A percentile compares a stretch with the other conserved stretches of the same genome.
Conservation (phyloP, 2,888 invertebrate species). For the Entomobrya multifasciata region DNA sequence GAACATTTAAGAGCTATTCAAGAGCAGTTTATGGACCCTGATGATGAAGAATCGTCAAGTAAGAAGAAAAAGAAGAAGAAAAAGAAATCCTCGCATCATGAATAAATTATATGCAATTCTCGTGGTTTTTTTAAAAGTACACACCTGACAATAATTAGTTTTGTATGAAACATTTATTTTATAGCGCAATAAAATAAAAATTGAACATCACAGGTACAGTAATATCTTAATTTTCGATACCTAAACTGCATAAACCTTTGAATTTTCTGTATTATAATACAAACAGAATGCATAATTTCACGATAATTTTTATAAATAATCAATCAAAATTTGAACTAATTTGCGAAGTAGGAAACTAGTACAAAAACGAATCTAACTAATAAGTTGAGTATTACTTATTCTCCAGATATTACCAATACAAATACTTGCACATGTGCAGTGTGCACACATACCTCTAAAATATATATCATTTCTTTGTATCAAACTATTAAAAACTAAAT, state of each 20-base stretch:
- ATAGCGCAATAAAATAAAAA: constrained; percentile 54
- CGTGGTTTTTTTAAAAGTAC: neutral
- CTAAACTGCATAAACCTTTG: neutral
- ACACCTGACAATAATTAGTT: constrained; percentile 7
- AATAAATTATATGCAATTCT: neutral
- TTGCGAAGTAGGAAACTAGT: constrained; percentile 14
- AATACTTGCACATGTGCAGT: too few relatives aligned
- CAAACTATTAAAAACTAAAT: neutral
- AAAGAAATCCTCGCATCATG: constrained; percentile 24
- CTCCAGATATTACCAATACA: neutral
- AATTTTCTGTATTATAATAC: neutral
- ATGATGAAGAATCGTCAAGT: neutral
- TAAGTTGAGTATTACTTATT: constrained; percentile 31
- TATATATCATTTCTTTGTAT: too few relatives aligned
- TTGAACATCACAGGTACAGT: constrained; percentile 69
- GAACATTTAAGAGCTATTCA: too few relatives aligned
- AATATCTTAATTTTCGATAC: neutral
- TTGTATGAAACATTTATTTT: constrained; percentile 32
- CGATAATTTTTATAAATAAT: neutral
- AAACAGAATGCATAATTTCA: neutral
- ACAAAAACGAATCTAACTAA: too few relatives aligned
- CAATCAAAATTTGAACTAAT: constrained; percentile 4
- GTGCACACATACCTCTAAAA: too few relatives aligned
- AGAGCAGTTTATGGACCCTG: too few relatives aligned
- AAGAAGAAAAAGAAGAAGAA: constrained; percentile 58